These are phyloP conservation scores for Acrocyrtus sp. DNA, from an alignment of 2,888 invertebrate species.

Conservation along the genomic window DNA sequence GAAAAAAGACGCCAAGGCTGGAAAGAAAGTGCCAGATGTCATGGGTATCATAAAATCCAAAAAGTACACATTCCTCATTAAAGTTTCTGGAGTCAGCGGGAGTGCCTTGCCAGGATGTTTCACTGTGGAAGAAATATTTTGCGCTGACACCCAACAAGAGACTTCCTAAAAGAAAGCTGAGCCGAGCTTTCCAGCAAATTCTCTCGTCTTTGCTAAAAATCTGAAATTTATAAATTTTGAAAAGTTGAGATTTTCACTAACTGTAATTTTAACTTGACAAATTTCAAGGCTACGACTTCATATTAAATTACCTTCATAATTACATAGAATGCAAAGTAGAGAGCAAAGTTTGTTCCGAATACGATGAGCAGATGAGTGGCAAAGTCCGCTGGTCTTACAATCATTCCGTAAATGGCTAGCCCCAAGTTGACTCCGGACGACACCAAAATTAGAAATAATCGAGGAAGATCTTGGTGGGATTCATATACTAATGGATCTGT, in stretches of 20 bases:
- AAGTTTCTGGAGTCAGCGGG: constrained; percentile 80
- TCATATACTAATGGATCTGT: not conserved
- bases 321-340: not conserved
- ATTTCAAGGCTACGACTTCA: not conserved
- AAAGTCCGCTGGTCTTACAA: not conserved
- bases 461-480: not conserved
- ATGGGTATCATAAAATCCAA: not conserved
- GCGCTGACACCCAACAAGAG: constrained; percentile 73
- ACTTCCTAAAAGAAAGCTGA: constrained; percentile 75
- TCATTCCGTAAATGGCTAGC: not conserved
- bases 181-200: constrained; percentile 72
- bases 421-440: not conserved
- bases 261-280: not conserved
- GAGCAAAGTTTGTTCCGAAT: not conserved
- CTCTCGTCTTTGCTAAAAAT: constrained; percentile 69
- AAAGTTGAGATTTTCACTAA: constrained; percentile 5
- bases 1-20: no score
- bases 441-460: not conserved
- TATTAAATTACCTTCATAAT: constrained; percentile 4
- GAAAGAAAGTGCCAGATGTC: constrained; percentile 8
- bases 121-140: not conserved
- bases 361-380: not conserved
- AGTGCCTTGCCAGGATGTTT: constrained; percentile 68
- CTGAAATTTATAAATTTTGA: no score
- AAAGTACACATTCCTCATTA: constrained; percentile 76